phyloP scores from a whole-genome alignment of 2,113 vertebrate species.

The Oryzias celebensis region DNA sequence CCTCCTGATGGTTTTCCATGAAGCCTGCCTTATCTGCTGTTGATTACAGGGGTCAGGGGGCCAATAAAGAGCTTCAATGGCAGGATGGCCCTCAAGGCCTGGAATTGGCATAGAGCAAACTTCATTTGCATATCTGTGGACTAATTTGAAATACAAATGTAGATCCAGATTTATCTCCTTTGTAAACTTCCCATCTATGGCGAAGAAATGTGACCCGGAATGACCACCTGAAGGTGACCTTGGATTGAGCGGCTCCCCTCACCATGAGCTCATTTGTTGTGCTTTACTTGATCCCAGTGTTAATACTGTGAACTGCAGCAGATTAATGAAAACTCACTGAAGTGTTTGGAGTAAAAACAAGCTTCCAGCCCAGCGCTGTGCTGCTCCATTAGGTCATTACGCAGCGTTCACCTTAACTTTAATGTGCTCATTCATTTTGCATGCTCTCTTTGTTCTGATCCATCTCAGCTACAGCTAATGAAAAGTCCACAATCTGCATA shows the following conservation, averaged over 20 bases:
- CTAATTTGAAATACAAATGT: too few species aligned
- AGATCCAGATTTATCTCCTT: background rate
- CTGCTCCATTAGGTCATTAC: background rate
- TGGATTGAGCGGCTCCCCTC: background rate
- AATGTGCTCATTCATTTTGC: background rate
- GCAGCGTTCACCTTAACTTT: background rate
- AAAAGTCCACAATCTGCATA: background rate
- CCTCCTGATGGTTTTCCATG: too few species aligned
- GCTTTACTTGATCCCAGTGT: background rate
- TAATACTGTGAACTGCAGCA: background rate
- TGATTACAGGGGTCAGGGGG: too few species aligned
- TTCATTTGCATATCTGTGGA: too few species aligned
- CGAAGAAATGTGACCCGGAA: too few species aligned
- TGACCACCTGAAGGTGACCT: background rate
- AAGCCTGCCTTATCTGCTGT: too few species aligned
- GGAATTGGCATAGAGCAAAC: too few species aligned
- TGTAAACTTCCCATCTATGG: background rate
- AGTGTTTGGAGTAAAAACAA: slow-evolving; percentile 5
- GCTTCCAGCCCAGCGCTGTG: background rate
- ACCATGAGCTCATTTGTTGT: background rate
- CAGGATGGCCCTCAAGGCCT: too few species aligned
- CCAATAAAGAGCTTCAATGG: too few species aligned
- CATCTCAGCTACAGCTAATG: background rate
- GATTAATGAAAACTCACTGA: background rate
- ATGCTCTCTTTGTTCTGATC: background rate